phyloP scores from a whole-genome alignment of 2,888 invertebrate species.

The Noctua pronuba region DNA sequence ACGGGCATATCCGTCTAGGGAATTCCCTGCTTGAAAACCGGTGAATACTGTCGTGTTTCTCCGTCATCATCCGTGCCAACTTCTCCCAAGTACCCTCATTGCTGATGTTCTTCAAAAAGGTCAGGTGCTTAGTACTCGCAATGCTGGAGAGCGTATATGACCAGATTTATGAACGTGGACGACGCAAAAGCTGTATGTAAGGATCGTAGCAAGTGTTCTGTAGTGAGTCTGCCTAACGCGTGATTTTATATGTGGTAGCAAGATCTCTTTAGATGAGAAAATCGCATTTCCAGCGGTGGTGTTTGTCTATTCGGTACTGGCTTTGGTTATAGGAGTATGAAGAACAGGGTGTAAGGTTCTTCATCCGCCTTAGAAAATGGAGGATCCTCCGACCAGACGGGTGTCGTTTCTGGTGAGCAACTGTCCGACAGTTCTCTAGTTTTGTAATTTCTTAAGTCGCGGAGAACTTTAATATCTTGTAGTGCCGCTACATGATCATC shows the following conservation, averaged over 20 bases:
- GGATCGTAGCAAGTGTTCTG: neutral
- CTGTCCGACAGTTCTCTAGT: too few species aligned
- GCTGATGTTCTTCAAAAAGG: neutral
- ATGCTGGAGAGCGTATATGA: neutral
- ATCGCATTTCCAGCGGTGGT: neutral
- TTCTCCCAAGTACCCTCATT: neutral
- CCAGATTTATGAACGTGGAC: neutral
- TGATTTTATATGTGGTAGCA: neutral
- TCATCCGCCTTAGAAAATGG: too few species aligned
- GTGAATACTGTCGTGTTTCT: neutral
- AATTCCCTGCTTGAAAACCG: too few species aligned
- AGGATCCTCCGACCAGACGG: too few species aligned
- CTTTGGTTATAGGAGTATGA: neutral
- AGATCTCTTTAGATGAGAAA: neutral
- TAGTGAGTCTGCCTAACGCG: too few species aligned
- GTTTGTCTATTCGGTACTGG: neutral
- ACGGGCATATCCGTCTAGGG: too few species aligned
- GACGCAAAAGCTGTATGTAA: neutral
- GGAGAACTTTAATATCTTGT: too few species aligned
- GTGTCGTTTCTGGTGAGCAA: too few species aligned
- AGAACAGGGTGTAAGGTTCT: too few species aligned
- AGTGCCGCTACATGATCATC: neutral
- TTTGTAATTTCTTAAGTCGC: too few species aligned
- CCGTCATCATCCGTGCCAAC: neutral
- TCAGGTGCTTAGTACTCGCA: neutral